phyloP scores from a whole-genome alignment of 1,140 invertebrate species.

The Scaptodrosophila lebanonensis region DNA sequence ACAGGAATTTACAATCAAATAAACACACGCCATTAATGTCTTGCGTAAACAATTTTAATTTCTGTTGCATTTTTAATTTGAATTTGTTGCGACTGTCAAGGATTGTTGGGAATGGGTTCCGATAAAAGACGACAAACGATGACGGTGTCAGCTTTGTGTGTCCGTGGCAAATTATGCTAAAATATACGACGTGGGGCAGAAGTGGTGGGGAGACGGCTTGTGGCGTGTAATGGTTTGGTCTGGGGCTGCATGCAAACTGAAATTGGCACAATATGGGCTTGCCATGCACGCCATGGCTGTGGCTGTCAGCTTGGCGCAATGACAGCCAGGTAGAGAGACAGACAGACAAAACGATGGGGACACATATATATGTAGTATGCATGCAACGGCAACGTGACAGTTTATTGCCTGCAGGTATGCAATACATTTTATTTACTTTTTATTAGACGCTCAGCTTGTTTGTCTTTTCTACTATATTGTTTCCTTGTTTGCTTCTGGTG shows the following conservation, averaged over 20 bases:
- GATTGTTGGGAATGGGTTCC: constrained; percentile 18
- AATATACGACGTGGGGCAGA: constrained; percentile 49
- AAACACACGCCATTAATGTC: constrained; percentile 52
- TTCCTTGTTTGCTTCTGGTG: constrained; percentile 8
- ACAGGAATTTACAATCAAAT: constrained; percentile 22
- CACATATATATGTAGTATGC: too few species aligned
- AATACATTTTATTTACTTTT: constrained; percentile 74
- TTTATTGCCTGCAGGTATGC: constrained; percentile 71
- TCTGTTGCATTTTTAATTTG: constrained; percentile 57
- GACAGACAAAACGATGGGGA: too few species aligned
- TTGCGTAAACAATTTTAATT: constrained; percentile 74
- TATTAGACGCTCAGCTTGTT: constrained; percentile 53
- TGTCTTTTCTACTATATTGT: not conserved
- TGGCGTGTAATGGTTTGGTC: constrained; percentile 4
- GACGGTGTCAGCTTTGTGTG: constrained; percentile 28
- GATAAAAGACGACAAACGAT: constrained; percentile 60
- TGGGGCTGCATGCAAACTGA: constrained; percentile 51
- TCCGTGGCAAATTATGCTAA: constrained; percentile 68
- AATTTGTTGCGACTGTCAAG: constrained; percentile 7
- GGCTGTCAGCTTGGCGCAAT: constrained; percentile 14
- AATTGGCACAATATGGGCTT: constrained; percentile 25
- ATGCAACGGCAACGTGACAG: constrained; percentile 60
- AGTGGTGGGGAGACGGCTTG: constrained; percentile 7
- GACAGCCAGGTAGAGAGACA: constrained; percentile 24
- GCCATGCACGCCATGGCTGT: constrained; percentile 44